These are phyloP conservation scores for Ptychodera flava DNA, from an alignment of 35 echinoderm and acorn worm species.

Conservation along the genomic window DNA sequence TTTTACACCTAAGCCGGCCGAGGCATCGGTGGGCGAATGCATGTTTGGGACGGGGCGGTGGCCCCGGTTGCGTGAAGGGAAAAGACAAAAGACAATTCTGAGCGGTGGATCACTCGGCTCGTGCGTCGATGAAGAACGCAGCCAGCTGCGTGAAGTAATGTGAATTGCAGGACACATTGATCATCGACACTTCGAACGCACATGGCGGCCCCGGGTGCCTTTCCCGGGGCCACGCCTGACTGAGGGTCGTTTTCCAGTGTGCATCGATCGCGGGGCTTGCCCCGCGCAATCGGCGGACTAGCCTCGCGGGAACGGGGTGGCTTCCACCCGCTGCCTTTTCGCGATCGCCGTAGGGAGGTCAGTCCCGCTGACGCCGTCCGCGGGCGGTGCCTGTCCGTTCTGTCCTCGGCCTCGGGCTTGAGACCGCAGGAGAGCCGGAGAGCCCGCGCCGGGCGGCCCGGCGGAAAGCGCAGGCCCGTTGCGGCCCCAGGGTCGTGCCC, in stretches of 20 bases:
- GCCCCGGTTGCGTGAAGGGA: background rate
- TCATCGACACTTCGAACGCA: slow-evolving; percentile 54
- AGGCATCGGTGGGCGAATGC: slow-evolving; percentile 14
- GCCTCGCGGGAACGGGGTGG: background rate
- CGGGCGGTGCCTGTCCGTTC: background rate
- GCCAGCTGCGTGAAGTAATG: slow-evolving; percentile 68
- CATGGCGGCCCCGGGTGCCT: slow-evolving; percentile 43
- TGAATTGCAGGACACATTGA: slow-evolving; percentile 81
- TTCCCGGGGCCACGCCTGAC: slow-evolving; percentile 28
- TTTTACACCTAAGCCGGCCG: background rate
- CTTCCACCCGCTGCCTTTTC: background rate
- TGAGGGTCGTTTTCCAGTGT: slow-evolving; percentile 30
- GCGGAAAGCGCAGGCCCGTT: no score
- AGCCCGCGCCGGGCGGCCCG: no score
- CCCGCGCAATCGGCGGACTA: background rate
- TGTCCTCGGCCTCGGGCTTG: background rate
- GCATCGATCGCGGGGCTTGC: background rate
- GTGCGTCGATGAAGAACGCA: slow-evolving; percentile 93
- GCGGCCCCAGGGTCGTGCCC: no score
- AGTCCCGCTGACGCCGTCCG: no score
- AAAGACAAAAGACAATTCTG: slow-evolving; percentile 57
- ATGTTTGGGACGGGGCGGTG: background rate
- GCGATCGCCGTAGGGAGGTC: background rate
- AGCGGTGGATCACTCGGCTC: slow-evolving; percentile 90
- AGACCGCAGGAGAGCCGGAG: background rate